Evolutionary conservation across 2,113 vertebrate genomes (phyloP), one percentile per base, ranked within the genome.

Genomic region (Leptocoma aspasia): DNA sequence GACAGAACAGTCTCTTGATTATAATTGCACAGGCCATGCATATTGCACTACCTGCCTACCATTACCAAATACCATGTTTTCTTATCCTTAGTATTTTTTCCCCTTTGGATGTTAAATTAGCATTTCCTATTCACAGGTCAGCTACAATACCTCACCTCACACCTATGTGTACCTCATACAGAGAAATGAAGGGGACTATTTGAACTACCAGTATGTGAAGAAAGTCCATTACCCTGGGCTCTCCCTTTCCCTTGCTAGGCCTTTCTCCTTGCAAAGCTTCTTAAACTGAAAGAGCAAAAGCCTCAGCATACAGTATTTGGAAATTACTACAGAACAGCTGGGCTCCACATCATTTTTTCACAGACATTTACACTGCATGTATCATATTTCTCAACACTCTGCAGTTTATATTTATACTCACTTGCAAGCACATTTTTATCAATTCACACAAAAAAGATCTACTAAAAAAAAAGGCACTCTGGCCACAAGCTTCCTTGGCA

Each of bases 1-100:
- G 71, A 88, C 47, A 68, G 64, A 90, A 87, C 11, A 88, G 75
- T 82, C 60, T 90, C 82, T 73, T 73, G 85, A 95, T 92, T 95
- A 31, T 83, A 91, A 96, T 71, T 81, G 75, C 87, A 78, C 0
- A 90, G 64, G 52, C 69, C 47, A 53, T 80, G 66, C 39, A 73
- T 80, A 73, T 78, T 93, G 59, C 90, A 86, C 90, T 90, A 89
- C 49, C 73, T 93, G 49, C 23, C 63, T 64, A 69, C n/a, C 33
- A 92, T 85, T 65, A 63, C 18, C 59, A 86, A 94, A 92, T 59
- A 72, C 5, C 13, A 24, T 60, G 3, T 21, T 81, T 93, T 26
- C 45, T 77, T 65, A 72, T 23, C 15, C 37, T 80, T 39, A n/a
- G 13, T 7, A 21, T 41, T 81, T 77, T 79, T 84, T 37, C 5